Base-by-base conservation (phyloP, 2,113 vertebrate species). In the Amazona vittata region DNA sequence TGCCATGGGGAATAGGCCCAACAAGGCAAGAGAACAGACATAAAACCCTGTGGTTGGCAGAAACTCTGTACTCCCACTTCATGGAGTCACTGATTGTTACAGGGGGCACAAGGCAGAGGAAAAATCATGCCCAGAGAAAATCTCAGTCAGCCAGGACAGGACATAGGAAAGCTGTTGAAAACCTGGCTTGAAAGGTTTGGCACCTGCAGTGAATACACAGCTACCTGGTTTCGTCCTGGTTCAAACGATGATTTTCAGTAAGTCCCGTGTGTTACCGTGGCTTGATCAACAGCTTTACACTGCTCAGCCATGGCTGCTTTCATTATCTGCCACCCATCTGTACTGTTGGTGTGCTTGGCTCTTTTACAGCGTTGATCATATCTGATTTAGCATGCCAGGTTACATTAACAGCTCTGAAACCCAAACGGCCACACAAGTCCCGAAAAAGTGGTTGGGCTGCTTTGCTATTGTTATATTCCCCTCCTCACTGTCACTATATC, bases 301-400 rank as follows among this genome's bases (percentile, higher is more conserved):
- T 17, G 78, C 74, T 91, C 83, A 83, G 74, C 83, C 73, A 29
- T 1, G 83, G 83, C 92, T 82, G 74, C 92, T 94, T 96, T 88
- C 91, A 53, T 92, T 93, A 95, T 88, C 96, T 94, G 89, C 84
- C 74, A 63, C 82, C 92, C 94, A 96, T 96, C 96, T 94, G 92
- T 94, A 94, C 96, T 65, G 79, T 47, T 80, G 90, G 95, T 91
- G 85, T 65, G 90, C 95, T 83, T 94, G 96, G 96, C 94, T 96
- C 88, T 88, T 94, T 92, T 64, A 95, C 94, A 94, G 91, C 67
- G 94, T 88, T 95, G 91, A 92, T 95, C 92, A 86, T 93, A 84
- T 95, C 86, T 96, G 91, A 93, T 96, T 97, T 94, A 94, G 94
- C 94, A 88, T 82, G 89, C 83, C 96, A 92, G 87, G 85, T 89